Evolutionary conservation across 1,140 invertebrate genomes (phyloP).

Genomic region (Bathynomus jamesi): DNA sequence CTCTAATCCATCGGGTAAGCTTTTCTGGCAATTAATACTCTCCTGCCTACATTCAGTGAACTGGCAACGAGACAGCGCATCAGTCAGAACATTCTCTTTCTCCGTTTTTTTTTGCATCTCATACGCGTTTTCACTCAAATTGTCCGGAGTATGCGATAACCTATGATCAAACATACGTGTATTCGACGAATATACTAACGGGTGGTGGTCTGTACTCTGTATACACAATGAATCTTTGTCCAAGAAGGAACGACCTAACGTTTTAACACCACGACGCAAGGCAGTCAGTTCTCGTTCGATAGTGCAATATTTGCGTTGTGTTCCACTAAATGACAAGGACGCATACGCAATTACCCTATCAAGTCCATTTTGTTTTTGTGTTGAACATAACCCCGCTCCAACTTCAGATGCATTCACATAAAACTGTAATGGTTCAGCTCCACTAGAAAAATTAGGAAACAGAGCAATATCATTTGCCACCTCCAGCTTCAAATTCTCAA

Average conservation of each 20-base stretch:
- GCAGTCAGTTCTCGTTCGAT: not conserved
- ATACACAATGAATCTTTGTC: not conserved
- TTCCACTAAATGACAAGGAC: not conserved
- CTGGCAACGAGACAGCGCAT: too few species aligned
- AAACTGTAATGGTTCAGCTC: not conserved
- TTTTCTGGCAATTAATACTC: too few species aligned
- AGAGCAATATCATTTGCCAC: too few species aligned
- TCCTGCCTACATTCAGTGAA: too few species aligned
- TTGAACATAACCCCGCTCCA: not conserved
- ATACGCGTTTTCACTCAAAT: too few species aligned
- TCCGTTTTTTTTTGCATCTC: too few species aligned
- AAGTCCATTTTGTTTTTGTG: not conserved
- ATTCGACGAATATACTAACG: not conserved
- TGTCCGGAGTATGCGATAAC: too few species aligned
- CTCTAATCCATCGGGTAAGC: too few species aligned
- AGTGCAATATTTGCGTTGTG: constrained; percentile 5
- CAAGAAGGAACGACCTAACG: not conserved
- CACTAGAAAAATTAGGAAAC: not conserved
- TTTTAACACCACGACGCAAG: not conserved
- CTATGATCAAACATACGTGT: too few species aligned
- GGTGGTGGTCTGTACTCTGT: not conserved
- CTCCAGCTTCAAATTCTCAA: too few species aligned
- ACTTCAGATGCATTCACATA: not conserved
- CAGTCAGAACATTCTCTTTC: too few species aligned
- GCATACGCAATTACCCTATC: constrained; percentile 2